Percentiles rank a stretch among this genome's conserved stretches.
Conservation (phyloP, 2,797 vertebrate species). For the Diplodus puntazzo region DNA sequence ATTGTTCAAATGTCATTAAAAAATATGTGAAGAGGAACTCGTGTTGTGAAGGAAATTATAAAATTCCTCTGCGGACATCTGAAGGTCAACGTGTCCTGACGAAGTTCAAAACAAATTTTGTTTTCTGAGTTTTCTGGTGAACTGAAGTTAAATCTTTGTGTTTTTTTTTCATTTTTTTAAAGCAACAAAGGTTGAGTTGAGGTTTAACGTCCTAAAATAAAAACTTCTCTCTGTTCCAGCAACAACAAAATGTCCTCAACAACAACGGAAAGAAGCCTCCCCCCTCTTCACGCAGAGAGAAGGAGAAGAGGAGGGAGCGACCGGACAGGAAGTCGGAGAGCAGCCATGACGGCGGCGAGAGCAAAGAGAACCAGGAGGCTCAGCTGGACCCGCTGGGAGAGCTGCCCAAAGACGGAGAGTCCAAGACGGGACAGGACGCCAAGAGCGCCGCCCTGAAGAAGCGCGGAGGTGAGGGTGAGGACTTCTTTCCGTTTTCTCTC, state of each 20-base stretch:
- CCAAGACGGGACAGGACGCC: slow-evolving; percentile 74
- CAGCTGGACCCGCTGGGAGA: slow-evolving; percentile 84
- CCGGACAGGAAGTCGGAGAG: slow-evolving; percentile 82
- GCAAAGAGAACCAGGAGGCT: slow-evolving; percentile 85
- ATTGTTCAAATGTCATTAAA: too few species aligned
- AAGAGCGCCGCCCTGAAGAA: slow-evolving; percentile 87
- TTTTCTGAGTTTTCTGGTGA: too few species aligned
- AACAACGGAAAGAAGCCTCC: slow-evolving; percentile 87
- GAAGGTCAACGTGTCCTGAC: too few species aligned
- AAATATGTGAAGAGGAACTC: too few species aligned
- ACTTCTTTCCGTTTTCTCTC: not conserved
- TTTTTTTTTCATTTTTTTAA: too few species aligned
- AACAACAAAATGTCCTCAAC: slow-evolving; percentile 87
- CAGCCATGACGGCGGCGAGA: slow-evolving; percentile 83
- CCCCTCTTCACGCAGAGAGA: slow-evolving; percentile 84
- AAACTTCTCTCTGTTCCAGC: slow-evolving; percentile 38
- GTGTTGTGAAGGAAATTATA: too few species aligned
- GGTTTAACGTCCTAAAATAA: too few species aligned
- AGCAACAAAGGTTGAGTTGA: too few species aligned
- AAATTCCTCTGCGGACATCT: too few species aligned
- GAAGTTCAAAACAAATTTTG: too few species aligned
- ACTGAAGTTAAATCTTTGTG: too few species aligned
- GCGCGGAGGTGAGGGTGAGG: slow-evolving; percentile 87
- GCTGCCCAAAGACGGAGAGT: slow-evolving; percentile 74
- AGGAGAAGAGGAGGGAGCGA: slow-evolving; percentile 85